Percentiles rank a stretch among this genome's conserved stretches.
phyloP scores from a whole-genome alignment of 2,888 invertebrate genomes.

The Yponomeuta malinellus region DNA sequence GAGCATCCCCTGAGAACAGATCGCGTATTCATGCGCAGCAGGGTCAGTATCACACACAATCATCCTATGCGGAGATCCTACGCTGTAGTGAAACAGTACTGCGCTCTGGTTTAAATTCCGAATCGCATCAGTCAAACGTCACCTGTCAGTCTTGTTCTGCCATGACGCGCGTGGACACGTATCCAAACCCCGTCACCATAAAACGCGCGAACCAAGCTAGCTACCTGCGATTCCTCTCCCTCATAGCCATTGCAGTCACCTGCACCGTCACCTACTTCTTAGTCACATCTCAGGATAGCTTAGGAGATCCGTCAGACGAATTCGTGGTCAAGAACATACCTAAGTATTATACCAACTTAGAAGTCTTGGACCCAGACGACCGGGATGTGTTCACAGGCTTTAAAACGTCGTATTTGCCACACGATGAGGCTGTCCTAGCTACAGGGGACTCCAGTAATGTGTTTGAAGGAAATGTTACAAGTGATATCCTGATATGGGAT shows the following conservation, averaged over 20 bases:
- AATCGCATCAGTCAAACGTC: background rate
- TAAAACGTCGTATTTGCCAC: conserved; percentile 78
- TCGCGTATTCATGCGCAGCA: conserved; percentile 28
- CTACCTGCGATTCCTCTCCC: conserved; percentile 39
- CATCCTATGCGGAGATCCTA: background rate
- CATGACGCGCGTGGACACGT: conserved; percentile 62
- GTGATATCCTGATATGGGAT: conserved; percentile 50
- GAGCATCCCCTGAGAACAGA: conserved; percentile 15
- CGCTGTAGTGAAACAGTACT: background rate
- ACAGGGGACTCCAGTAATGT: conserved; percentile 34
- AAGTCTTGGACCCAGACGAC: conserved; percentile 69
- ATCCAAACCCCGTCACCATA: conserved; percentile 38
- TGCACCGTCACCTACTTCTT: conserved; percentile 41
- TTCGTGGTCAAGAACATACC: conserved; percentile 30
- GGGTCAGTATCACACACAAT: conserved; percentile 50
- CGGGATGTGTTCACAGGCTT: conserved; percentile 77
- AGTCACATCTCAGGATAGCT: conserved; percentile 1
- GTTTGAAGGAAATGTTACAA: conserved; percentile 44
- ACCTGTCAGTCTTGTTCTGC: conserved; percentile 54
- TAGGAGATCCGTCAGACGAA: conserved; percentile 1
- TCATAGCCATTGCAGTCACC: conserved; percentile 35
- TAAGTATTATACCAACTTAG: conserved; percentile 50
- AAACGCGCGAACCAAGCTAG: conserved; percentile 47
- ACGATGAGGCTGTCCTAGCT: conserved; percentile 66
- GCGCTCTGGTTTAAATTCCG: background rate